Evolutionary conservation across 2,888 invertebrate species (phyloP).

Genomic region (Philereme vetulata): DNA sequence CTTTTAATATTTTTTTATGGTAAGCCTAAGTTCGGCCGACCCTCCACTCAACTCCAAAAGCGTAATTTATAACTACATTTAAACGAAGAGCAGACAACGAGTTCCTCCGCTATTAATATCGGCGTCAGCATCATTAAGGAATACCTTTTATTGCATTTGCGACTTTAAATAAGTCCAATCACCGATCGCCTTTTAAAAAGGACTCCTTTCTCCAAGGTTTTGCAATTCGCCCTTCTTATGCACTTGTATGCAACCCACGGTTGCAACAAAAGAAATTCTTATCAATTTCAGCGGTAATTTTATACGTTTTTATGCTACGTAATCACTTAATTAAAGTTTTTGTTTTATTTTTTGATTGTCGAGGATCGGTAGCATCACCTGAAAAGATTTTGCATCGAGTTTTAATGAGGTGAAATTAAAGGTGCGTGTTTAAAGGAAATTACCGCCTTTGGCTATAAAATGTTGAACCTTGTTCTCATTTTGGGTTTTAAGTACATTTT

Average conservation of each 20-base stretch:
- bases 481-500: constrained; percentile 40
- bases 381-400: constrained; percentile 44
- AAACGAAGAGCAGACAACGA: constrained; percentile 61
- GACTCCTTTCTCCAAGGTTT: constrained; percentile 80
- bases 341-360: constrained; percentile 52
- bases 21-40: neutral
- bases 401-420: constrained; percentile 58
- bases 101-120: constrained; percentile 76
- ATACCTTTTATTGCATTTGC: constrained; percentile 79
- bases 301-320: constrained; percentile 57
- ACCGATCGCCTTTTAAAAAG: constrained; percentile 72
- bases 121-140: constrained; percentile 80
- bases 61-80: constrained; percentile 80
- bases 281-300: constrained; percentile 60
- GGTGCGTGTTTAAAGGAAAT: constrained; percentile 50
- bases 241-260: constrained; percentile 15
- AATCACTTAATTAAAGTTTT: constrained; percentile 69
- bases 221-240: constrained; percentile 73
- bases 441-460: constrained; percentile 48
- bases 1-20: too few relatives aligned
- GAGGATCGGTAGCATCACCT: constrained; percentile 53
- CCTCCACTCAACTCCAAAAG: constrained; percentile 59
- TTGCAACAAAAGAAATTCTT: constrained; percentile 68
- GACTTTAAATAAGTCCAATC: constrained; percentile 74
- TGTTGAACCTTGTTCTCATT: constrained; percentile 44